Base-by-base conservation (phyloP, 2,888 invertebrate genomes). In the Tetanocera ferruginea region DNA sequence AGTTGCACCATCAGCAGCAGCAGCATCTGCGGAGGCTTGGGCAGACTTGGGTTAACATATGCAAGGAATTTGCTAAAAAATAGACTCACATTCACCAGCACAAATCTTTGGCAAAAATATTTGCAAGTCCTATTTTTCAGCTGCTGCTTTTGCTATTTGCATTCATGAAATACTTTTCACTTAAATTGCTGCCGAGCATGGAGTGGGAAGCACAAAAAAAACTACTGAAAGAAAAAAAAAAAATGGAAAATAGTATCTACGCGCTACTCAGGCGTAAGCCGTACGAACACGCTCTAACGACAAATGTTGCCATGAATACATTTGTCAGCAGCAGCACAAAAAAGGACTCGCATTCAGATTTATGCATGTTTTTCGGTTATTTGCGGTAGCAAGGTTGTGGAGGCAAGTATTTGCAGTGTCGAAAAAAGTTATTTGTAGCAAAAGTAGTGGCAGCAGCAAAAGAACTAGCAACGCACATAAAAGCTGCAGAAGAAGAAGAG, bases 301-400 rank as follows among this genome's bases (percentile, higher is more conserved):
- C 86, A 87, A 88, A 88, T 88, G 83, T 85, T 83, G 87, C 86
- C 86, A 88, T 87, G 87, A 87, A 88, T 87, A 87, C 86, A 87
- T 87, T 87, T 86, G 86, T 49, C 67, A 67, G 67, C 49, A 67
- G 49, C 28, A 19, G 17, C 17, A 37, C 9, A 69, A 69, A 69
- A 64, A 69, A 69, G 69, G 49, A 69, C 28, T 69, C 49, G 60
- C 25, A 60, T 60, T 49, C 69, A 69, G 69, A 69, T 69, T 69
- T 69, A 69, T 69, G 69, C 69, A 51, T 69, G 64, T 64, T 64
- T 28, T 28, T 31, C n/a, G 31, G 25, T 28, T n/a, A 64, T 28
- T 25, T 31, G 31, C 11, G 11, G 64, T 23, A n/a, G 64, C 11
- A 5, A 31, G 3, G 57, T n/a, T 8, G 57, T 25, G 14, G 57